These are phyloP conservation scores for Sylvilagus bachmani DNA, from an alignment of 2,113 vertebrate genomes.

Conservation along the genomic window DNA sequence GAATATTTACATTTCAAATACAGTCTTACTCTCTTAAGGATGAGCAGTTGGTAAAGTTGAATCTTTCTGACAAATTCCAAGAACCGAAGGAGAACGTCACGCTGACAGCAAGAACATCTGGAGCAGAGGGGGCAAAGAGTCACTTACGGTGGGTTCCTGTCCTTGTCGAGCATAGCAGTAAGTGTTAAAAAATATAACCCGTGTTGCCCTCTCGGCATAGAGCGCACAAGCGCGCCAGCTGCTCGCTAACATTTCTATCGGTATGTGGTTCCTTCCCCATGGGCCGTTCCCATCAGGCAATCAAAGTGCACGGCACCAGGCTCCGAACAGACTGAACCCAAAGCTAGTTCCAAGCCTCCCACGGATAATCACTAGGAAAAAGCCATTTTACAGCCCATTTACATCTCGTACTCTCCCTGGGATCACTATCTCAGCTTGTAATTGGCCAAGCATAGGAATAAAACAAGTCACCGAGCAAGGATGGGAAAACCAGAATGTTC, in stretches of 20 bases:
- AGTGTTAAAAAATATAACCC: slow-evolving; percentile 60
- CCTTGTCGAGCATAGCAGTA: slow-evolving; percentile 44
- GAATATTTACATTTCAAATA: slow-evolving; percentile 66
- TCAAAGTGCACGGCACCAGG: neutral
- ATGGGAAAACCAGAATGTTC: slow-evolving; percentile 33
- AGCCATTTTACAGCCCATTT: slow-evolving; percentile 83
- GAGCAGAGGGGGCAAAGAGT: slow-evolving; percentile 64
- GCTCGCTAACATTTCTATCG: slow-evolving; percentile 56
- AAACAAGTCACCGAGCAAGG: slow-evolving; percentile 79
- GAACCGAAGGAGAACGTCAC: slow-evolving; percentile 80
- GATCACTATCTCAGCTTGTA: slow-evolving; percentile 81
- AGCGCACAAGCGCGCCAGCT: slow-evolving; percentile 69
- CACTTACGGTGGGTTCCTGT: slow-evolving; percentile 38
- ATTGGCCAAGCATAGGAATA: slow-evolving; percentile 77
- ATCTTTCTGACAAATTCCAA: slow-evolving; percentile 86
- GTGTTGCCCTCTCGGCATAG: slow-evolving; percentile 39
- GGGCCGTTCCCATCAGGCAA: slow-evolving; percentile 49
- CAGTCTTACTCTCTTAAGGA: slow-evolving; percentile 87
- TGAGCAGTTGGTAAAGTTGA: slow-evolving; percentile 84
- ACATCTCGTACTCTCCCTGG: slow-evolving; percentile 73
- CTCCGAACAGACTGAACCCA: slow-evolving; percentile 64
- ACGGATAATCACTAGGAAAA: slow-evolving; percentile 79
- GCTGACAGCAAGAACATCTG: slow-evolving; percentile 85
- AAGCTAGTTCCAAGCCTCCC: slow-evolving; percentile 53
- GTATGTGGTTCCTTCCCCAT: slow-evolving; percentile 53